Conservation (phyloP, 2,888 invertebrate genomes). For the Vesta saturnalis region DNA sequence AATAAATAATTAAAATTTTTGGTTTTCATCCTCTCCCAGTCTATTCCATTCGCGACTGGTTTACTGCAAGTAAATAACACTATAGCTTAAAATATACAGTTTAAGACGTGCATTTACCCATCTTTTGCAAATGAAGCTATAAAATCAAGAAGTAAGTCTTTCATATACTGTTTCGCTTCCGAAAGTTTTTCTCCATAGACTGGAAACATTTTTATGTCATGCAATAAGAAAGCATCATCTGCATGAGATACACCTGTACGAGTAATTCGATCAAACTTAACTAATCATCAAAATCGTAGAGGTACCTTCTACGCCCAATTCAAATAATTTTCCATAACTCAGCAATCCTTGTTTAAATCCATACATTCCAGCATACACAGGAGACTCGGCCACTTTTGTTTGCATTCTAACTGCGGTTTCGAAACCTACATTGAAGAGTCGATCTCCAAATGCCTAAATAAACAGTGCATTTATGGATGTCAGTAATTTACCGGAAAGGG, state of each 20-base stretch:
- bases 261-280: neutral
- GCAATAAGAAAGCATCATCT: conserved; percentile 60
- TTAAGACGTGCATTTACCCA: neutral
- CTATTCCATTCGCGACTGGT: neutral
- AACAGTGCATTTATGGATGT: neutral
- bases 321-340: neutral
- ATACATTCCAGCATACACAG: conserved; percentile 61
- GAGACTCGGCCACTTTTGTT: conserved; percentile 57
- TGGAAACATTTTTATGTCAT: neutral
- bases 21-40: neutral
- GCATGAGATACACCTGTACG: conserved; percentile 65
- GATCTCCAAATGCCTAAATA: conserved; percentile 70
- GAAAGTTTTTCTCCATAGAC: neutral
- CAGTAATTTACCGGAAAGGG: neutral
- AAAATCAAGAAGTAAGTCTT: conserved; percentile 20
- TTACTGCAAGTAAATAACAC: neutral
- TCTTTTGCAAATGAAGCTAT: neutral
- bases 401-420: conserved; percentile 49
- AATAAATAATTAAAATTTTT: neutral
- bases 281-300: neutral
- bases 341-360: neutral
- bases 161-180: conserved; percentile 8
- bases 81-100: neutral
- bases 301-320: neutral
- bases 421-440: conserved; percentile 63